These are phyloP conservation scores for Hemiscyllium ocellatum DNA, from an alignment of 2,113 vertebrate species.

Conservation along the genomic window DNA sequence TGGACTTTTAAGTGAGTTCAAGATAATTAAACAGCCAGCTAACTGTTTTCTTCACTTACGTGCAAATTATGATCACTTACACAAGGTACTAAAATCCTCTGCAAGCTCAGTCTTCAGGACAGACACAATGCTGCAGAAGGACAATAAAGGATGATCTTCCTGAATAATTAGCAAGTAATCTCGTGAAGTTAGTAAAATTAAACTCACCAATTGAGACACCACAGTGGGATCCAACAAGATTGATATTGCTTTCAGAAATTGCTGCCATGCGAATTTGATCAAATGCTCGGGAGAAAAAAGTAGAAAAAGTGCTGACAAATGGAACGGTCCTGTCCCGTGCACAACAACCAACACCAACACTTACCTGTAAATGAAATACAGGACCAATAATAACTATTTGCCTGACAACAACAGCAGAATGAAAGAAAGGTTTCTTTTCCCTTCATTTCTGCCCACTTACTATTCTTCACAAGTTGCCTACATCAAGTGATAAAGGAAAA, in stretches of 20 bases:
- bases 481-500: not conserved
- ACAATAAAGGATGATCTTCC: not conserved
- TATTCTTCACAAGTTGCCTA: not conserved
- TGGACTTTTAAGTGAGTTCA: too few relatives aligned
- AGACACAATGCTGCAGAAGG: not conserved
- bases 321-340: slow-evolving; percentile 75
- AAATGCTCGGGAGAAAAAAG: slow-evolving; percentile 80
- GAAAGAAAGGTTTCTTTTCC: not conserved
- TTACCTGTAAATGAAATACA: slow-evolving; percentile 61
- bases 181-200: not conserved
- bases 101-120: not conserved
- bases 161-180: not conserved
- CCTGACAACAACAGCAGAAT: not conserved
- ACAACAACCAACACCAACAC: slow-evolving; percentile 77
- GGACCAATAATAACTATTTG: not conserved
- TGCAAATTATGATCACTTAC: not conserved
- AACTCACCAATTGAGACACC: slow-evolving; percentile 86
- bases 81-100: not conserved
- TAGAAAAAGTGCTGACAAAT: slow-evolving; percentile 82
- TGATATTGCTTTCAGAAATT: slow-evolving; percentile 88
- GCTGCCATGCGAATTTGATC: slow-evolving; percentile 91
- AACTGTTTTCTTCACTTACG: not conserved
- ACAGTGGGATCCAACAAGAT: slow-evolving; percentile 85
- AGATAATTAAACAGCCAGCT: not conserved
- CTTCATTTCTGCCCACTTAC: not conserved